Evolutionary conservation across 2,113 vertebrate species (phyloP), one percentile per base, ranked within the genome.

Genomic region (Chelonoidis abingdonii): DNA sequence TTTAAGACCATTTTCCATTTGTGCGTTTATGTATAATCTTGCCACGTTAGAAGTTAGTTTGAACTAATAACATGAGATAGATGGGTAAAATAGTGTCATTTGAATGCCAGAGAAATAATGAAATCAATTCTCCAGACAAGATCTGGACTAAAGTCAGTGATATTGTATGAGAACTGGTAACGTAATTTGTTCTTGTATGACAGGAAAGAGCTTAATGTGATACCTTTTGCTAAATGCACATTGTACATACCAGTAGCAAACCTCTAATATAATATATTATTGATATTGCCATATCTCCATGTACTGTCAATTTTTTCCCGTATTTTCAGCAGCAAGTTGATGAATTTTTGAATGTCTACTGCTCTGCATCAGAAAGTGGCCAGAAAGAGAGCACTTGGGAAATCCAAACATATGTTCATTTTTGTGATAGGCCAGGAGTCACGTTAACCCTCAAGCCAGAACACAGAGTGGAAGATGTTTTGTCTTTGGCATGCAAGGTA

Each of bases 401-500:
- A 87, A 94, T 88, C 80, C 98, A 98, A 93, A 97, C 97, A 0
- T 98, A 98, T 0, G 93, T 99, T 89, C 97, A 98, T 97, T 99
- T 99, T 97, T 98, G 98, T 65, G 99, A 99, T 3, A 96, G 97
- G 65, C 98, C 98, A 94, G 98, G 97, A 10, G 98, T 99, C 62
- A 98, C 98, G 0, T 96, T 99, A 89, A 97, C 96, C 6, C 93
- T 99, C 88, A 99, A 98, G 89, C 97, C 97, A 44, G 99, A 99
- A 54, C 98, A 99, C 97, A 98, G 96, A 17, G 99, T 99, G 19
- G 98, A 98, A 56, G 99, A 99, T 91, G 97, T 99, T 94, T 97
- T 99, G 95, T 96, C 97, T 57, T 92, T 98, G 93, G 99, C 99
- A 0, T 99, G 99, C 98, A 99, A 99, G 99, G 99, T 99, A 97